A percentile compares a stretch with the other conserved stretches of the same genome.
Evolutionary conservation across 2,797 vertebrate genomes (phyloP).

Genomic region (Ara ararauna): DNA sequence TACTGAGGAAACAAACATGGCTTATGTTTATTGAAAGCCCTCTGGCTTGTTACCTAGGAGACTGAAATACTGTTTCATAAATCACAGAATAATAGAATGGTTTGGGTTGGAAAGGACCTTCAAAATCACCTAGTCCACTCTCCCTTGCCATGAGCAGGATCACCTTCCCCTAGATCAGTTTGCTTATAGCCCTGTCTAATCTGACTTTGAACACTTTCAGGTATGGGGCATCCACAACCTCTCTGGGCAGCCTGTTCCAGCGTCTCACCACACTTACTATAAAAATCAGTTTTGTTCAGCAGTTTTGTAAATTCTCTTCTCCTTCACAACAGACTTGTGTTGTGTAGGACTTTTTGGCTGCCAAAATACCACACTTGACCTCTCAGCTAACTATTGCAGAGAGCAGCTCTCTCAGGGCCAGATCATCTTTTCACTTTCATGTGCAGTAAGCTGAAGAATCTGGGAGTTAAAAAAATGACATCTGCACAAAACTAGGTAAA

Average conservation of each 20-base stretch:
- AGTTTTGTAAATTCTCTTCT: not conserved
- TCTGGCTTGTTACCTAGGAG: not conserved
- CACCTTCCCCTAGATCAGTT: not conserved
- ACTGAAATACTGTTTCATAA: not conserved
- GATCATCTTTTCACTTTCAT: not conserved
- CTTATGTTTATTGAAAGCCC: not conserved
- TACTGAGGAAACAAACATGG: not conserved
- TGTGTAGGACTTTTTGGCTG: not conserved
- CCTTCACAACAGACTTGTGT: not conserved
- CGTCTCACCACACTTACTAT: not conserved
- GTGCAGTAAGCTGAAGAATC: not conserved
- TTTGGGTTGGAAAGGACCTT: not conserved
- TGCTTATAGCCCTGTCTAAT: not conserved
- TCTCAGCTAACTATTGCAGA: not conserved
- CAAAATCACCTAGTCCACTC: not conserved
- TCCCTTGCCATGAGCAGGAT: not conserved
- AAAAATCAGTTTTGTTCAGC: not conserved
- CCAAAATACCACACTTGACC: not conserved
- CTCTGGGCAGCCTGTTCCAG: not conserved
- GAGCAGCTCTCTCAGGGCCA: not conserved
- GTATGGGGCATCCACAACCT: not conserved
- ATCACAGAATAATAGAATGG: not conserved
- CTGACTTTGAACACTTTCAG: not conserved
- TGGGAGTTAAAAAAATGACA: not conserved
- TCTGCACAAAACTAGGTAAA: not conserved